A percentile compares a stretch with the other conserved stretches of the same genome.
phyloP scores from a whole-genome alignment of 2,797 vertebrate species.

The Eulemur coronatus region DNA sequence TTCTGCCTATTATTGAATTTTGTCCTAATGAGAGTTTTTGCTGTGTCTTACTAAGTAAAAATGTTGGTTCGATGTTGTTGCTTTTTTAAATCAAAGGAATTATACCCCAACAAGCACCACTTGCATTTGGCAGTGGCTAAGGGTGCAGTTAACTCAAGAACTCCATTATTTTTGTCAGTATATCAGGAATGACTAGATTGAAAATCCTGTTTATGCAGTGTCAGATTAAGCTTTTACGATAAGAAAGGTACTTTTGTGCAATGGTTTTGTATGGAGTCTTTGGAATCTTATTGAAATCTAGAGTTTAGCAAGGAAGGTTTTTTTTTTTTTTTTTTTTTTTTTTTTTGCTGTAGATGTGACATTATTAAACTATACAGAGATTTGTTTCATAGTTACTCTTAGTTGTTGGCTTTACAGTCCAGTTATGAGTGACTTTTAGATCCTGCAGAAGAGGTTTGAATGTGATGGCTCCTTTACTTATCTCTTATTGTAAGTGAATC shows the following conservation, averaged over 20 bases:
- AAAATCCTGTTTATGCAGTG: conserved; percentile 57
- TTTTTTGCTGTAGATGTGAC: conserved; percentile 60
- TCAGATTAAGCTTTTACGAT: conserved; percentile 64
- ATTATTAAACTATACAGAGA: background rate
- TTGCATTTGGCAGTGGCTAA: conserved; percentile 65
- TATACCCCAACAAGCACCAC: conserved; percentile 33
- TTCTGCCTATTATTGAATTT: conserved; percentile 62
- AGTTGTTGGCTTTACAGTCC: background rate
- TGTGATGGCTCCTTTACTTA: background rate
- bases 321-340: background rate
- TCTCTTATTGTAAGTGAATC: background rate
- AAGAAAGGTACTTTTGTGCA: conserved; percentile 66
- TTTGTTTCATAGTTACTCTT: background rate
- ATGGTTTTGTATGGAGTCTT: conserved; percentile 62
- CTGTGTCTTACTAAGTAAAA: conserved; percentile 57
- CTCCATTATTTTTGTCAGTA: conserved; percentile 60
- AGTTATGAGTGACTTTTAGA: background rate
- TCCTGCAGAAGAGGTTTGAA: background rate
- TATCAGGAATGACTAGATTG: conserved; percentile 64
- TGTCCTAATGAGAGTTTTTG: conserved; percentile 59
- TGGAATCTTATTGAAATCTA: conserved; percentile 64
- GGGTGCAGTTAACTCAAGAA: conserved; percentile 71
- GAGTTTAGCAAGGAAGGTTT: conserved; percentile 60
- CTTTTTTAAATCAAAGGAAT: conserved; percentile 66
- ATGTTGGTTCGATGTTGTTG: conserved; percentile 35